These are phyloP conservation scores for Horisme vitalbata DNA, from an alignment of 2,888 invertebrate genomes.

Conservation along the genomic window DNA sequence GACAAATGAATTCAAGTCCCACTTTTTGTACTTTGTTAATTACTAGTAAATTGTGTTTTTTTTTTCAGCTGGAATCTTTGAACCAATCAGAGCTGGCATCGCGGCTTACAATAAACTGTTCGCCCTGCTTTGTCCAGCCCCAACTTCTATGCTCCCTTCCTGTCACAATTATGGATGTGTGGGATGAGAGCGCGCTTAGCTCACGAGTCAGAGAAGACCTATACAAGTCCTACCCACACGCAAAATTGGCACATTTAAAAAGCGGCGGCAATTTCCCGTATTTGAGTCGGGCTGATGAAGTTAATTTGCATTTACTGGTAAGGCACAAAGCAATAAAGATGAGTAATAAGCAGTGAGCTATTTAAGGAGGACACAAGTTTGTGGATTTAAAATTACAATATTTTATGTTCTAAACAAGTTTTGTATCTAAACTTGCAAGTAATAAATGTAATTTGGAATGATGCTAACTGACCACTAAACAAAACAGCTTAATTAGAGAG, in stretches of 20 bases:
- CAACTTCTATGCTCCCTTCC: slow-evolving; percentile 86
- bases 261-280: slow-evolving; percentile 96
- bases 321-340: slow-evolving; percentile 33
- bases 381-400: too few species aligned
- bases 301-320: slow-evolving; percentile 94
- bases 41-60: neutral
- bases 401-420: too few species aligned
- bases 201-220: slow-evolving; percentile 90
- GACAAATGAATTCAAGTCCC: too few species aligned
- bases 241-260: slow-evolving; percentile 93
- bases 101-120: slow-evolving; percentile 92
- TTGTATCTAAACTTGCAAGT: too few species aligned
- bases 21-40: too few species aligned
- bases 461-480: too few species aligned
- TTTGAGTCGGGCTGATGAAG: slow-evolving; percentile 93
- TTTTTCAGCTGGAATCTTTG: slow-evolving; percentile 89
- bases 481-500: too few species aligned
- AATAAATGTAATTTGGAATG: too few species aligned
- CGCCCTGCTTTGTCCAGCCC: slow-evolving; percentile 90
- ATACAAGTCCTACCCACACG: slow-evolving; percentile 93
- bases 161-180: slow-evolving; percentile 94
- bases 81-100: slow-evolving; percentile 93
- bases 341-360: neutral
- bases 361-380: too few species aligned
- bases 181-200: slow-evolving; percentile 93